phyloP scores from a whole-genome alignment of 2,888 invertebrate genomes.

The Eristalinus sepulchralis region DNA sequence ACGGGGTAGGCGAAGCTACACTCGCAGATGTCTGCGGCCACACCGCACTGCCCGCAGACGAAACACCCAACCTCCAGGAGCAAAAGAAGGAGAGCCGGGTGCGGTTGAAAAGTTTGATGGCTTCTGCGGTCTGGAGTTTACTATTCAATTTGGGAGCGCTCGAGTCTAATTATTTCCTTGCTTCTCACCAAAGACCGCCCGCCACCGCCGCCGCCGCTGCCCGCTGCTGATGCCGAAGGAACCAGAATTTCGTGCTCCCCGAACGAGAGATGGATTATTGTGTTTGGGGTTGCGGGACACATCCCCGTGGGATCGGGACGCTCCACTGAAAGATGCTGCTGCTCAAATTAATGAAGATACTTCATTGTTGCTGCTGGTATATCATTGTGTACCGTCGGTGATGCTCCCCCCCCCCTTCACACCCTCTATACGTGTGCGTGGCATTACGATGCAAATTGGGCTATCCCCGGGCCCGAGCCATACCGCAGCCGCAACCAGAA shows the following conservation, averaged over 20 bases:
- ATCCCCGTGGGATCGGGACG: constrained; percentile 17
- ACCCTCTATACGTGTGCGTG: constrained; percentile 34
- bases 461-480: neutral
- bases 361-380: constrained; percentile 53
- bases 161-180: constrained; percentile 62
- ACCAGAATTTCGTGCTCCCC: constrained; percentile 37
- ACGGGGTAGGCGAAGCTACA: neutral
- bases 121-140: constrained; percentile 60
- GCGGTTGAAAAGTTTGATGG: constrained; percentile 53
- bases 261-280: constrained; percentile 59
- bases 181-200: constrained; percentile 26
- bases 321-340: constrained; percentile 36
- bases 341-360: constrained; percentile 67
- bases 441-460: constrained; percentile 52
- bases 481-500: neutral
- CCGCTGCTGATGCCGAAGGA: constrained; percentile 22
- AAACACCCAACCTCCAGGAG: neutral
- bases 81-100: constrained; percentile 14
- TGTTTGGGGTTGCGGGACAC: constrained; percentile 6
- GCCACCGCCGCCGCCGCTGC: neutral
- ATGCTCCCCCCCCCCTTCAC: neutral
- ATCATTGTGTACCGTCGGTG: constrained; percentile 16
- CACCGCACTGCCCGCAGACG: neutral
- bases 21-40: constrained; percentile 5
- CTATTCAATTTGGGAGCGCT: constrained; percentile 69